Evolutionary conservation across 2,888 invertebrate species (phyloP).

Genomic region (Megalurothrips usitatus): DNA sequence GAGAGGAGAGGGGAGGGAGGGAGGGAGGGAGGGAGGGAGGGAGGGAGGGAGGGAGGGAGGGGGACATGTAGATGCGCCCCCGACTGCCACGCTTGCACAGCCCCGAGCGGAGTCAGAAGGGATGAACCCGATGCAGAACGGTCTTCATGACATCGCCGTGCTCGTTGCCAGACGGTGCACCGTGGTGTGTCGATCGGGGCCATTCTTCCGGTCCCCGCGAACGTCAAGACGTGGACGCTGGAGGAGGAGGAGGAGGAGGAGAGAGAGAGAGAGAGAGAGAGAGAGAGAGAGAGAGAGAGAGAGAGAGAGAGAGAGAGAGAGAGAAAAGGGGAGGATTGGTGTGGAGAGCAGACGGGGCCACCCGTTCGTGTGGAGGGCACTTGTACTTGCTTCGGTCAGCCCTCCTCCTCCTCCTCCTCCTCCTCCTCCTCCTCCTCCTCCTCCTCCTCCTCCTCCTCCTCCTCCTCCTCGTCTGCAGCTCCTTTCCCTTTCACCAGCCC

Average conservation of each 20-base stretch:
- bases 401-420: neutral
- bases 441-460: neutral
- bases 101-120: too few species aligned
- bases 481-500: neutral
- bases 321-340: neutral
- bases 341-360: neutral
- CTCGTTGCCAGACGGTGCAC: neutral
- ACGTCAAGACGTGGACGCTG: too few species aligned
- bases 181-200: too few species aligned
- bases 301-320: neutral
- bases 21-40: too few species aligned
- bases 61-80: too few species aligned
- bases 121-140: too few species aligned
- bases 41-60: too few species aligned
- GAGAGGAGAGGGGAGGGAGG: too few species aligned
- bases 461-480: neutral
- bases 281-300: constrained; percentile 21
- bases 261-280: constrained; percentile 21
- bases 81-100: too few species aligned
- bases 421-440: neutral
- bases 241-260: neutral
- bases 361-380: neutral
- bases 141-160: too few species aligned
- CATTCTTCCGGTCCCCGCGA: too few species aligned
- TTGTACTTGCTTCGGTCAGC: neutral